A percentile compares a stretch with the other conserved stretches of the same genome.
Conservation (phyloP, 2,797 vertebrate species). For the Coracias cyanogaster region DNA sequence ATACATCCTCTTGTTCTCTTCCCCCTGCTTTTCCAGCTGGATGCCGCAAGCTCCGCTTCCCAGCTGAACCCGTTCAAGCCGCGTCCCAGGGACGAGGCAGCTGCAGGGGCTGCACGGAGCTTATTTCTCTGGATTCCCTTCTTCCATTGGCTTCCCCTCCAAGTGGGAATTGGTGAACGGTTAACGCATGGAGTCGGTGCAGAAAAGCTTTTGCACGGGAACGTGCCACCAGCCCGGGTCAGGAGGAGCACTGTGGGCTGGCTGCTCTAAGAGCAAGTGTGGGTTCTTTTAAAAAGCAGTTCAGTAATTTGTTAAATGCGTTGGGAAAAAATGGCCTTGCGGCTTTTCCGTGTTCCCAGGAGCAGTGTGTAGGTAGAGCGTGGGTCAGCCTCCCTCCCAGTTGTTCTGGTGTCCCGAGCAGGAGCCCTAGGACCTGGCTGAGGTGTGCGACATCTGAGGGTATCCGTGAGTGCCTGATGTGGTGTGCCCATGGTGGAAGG, state of each 20-base stretch:
- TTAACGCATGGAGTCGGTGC: accelerated
- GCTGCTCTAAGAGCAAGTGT: accelerated
- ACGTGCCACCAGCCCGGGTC: not conserved
- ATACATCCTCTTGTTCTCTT: slow-evolving; percentile 36
- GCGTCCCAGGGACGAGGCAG: not conserved
- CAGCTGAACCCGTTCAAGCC: not conserved
- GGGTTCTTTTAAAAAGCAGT: not conserved
- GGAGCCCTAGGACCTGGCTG: accelerated
- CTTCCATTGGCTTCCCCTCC: not conserved
- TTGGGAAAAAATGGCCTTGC: accelerated
- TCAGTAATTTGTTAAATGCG: accelerated
- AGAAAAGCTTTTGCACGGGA: accelerated
- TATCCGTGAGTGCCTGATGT: accelerated
- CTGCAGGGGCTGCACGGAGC: not conserved
- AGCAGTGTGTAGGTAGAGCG: accelerated
- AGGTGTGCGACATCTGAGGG: not conserved
- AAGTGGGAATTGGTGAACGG: not conserved
- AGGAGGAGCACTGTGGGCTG: accelerated
- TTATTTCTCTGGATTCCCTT: not conserved
- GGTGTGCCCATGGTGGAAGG: accelerated
- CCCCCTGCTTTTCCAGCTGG: slow-evolving; percentile 23
- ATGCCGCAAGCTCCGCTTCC: not conserved
- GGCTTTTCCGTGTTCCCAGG: accelerated
- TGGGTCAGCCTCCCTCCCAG: not conserved
- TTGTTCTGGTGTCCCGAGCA: not conserved